These are phyloP conservation scores for Patagioenas fasciata DNA, from an alignment of 2,113 vertebrate genomes.

Conservation along the genomic window DNA sequence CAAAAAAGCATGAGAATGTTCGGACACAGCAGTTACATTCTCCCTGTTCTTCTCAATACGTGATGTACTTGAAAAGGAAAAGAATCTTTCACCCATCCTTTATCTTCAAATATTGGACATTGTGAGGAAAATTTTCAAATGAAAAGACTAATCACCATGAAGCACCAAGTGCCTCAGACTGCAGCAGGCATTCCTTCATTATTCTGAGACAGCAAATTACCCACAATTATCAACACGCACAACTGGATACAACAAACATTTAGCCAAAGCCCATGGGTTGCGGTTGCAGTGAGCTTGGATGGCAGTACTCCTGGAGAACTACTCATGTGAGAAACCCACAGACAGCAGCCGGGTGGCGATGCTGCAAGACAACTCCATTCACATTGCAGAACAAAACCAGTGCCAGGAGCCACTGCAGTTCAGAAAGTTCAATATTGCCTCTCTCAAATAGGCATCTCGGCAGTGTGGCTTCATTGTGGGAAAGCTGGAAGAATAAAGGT, in stretches of 20 bases:
- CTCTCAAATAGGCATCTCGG: not conserved
- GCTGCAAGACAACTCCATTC: not conserved
- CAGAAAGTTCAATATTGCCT: not conserved
- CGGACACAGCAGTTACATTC: not conserved
- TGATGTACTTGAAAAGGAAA: not conserved
- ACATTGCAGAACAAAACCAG: not conserved
- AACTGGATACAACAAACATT: slow-evolving; percentile 53
- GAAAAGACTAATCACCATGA: not conserved
- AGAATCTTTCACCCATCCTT: not conserved
- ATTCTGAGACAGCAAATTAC: slow-evolving; percentile 42
- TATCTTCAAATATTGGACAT: not conserved
- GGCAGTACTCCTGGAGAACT: not conserved
- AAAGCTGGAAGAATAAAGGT: not conserved
- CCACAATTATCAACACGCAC: slow-evolving; percentile 34
- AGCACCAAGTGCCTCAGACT: not conserved
- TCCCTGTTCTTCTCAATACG: not conserved
- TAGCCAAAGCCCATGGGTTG: not conserved
- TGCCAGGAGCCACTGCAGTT: slow-evolving; percentile 7
- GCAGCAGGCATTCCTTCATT: slow-evolving; percentile 35
- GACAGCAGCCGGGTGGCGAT: not conserved
- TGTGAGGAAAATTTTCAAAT: not conserved
- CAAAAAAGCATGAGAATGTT: no score
- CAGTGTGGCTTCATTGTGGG: not conserved
- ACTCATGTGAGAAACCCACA: slow-evolving; percentile 32
- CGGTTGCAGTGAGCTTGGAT: not conserved